Conservation (phyloP, 2,888 invertebrate genomes). For the Crematogaster levior region DNA sequence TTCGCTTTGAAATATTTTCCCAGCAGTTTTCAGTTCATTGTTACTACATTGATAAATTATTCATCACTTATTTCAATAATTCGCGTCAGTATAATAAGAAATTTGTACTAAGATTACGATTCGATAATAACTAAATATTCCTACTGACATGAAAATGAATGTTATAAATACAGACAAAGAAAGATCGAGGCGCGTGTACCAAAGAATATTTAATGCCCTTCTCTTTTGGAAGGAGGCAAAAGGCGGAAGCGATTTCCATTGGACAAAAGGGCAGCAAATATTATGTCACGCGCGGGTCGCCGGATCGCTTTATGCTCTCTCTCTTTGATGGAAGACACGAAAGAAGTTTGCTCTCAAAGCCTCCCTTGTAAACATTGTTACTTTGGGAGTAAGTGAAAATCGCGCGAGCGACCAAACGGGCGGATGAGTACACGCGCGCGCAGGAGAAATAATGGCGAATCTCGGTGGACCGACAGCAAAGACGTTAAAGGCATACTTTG, state of each 20-base stretch:
- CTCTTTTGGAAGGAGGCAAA: conserved; percentile 39
- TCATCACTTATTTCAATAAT: conserved; percentile 1
- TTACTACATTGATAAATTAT: conserved; percentile 2
- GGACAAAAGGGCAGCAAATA: conserved; percentile 50
- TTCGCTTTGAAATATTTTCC: background rate
- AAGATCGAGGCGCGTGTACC: background rate
- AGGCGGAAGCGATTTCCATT: conserved; percentile 48
- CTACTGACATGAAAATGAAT: conserved; percentile 1
- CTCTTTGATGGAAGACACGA: conserved; percentile 46
- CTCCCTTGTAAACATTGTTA: conserved; percentile 56
- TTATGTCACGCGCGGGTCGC: conserved; percentile 48
- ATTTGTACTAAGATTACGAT: background rate
- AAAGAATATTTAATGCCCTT: conserved; percentile 41
- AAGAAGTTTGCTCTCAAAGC: conserved; percentile 60
- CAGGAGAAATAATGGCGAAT: conserved; percentile 21
- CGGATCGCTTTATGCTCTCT: conserved; percentile 47
- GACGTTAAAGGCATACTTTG: conserved; percentile 5
- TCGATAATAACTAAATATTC: conserved; percentile 3
- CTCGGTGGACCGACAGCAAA: conserved; percentile 18
- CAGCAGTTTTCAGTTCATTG: background rate
- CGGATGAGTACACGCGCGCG: background rate
- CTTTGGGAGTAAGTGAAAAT: conserved; percentile 49
- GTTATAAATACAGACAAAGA: conserved; percentile 24
- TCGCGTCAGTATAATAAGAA: background rate
- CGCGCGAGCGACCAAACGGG: conserved; percentile 8